phyloP scores from a whole-genome alignment of 2,888 invertebrate species.

The Limnephilus auricula region DNA sequence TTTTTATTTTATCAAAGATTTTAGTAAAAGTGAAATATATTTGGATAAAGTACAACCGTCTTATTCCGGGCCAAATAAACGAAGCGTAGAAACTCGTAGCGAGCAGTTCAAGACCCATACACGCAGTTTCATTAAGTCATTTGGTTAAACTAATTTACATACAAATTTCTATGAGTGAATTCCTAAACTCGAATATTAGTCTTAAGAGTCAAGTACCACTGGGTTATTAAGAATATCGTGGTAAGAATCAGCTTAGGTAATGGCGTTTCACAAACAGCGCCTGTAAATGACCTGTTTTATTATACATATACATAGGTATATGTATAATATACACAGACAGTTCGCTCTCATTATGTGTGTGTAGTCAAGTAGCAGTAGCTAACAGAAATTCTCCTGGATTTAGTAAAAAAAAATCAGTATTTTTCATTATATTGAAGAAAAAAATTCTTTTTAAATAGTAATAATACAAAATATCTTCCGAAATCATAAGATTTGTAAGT shows the following conservation, averaged over 20 bases:
- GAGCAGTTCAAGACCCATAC: background rate
- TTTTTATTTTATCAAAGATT: too few species aligned
- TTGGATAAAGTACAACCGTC: background rate
- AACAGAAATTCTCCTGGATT: background rate
- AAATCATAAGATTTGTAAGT: too few species aligned
- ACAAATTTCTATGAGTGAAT: constrained; percentile 46
- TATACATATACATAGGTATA: background rate
- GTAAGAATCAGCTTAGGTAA: constrained; percentile 16
- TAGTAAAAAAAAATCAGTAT: background rate
- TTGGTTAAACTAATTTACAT: constrained; percentile 48
- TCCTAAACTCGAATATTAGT: constrained; percentile 25
- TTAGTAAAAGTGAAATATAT: background rate
- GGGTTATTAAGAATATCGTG: constrained; percentile 34
- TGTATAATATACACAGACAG: too few species aligned
- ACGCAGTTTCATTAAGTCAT: constrained; percentile 43
- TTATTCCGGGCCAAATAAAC: background rate
- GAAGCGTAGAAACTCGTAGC: background rate
- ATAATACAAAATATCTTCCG: too few species aligned
- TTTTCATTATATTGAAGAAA: too few species aligned
- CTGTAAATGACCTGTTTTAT: background rate
- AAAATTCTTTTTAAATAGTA: too few species aligned
- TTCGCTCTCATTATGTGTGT: background rate
- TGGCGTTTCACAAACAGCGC: constrained; percentile 20
- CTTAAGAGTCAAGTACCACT: constrained; percentile 27
- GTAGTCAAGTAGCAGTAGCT: background rate